These are phyloP conservation scores for Dendrocopos noguchii DNA, from an alignment of 2,113 vertebrate species.

Conservation along the genomic window DNA sequence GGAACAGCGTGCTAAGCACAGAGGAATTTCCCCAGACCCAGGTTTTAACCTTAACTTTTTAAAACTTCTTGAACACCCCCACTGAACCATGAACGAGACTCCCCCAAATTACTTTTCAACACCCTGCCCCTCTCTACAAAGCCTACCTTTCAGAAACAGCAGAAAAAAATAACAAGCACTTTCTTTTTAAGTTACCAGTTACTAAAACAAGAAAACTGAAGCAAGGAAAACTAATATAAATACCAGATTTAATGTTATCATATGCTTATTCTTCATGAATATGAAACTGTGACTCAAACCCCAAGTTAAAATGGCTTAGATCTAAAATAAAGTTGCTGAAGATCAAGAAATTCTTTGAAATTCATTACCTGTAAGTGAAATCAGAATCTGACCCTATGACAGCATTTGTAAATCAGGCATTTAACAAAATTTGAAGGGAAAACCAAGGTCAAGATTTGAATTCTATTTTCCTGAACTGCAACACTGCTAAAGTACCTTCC, in stretches of 20 bases:
- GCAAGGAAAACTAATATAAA: constrained; percentile 22
- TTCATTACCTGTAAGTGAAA: constrained; percentile 24
- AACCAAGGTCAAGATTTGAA: constrained; percentile 23
- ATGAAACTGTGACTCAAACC: constrained; percentile 1
- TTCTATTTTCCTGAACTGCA: background rate
- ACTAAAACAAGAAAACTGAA: background rate
- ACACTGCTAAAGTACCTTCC: background rate
- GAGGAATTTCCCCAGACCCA: background rate
- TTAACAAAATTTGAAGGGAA: constrained; percentile 28
- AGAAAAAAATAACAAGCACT: background rate
- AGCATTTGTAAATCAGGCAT: constrained; percentile 40
- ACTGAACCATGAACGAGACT: background rate
- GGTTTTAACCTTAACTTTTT: background rate
- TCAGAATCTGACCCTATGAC: constrained; percentile 19
- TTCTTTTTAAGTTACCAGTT: background rate
- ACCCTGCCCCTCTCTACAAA: background rate
- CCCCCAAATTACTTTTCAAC: background rate
- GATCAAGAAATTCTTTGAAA: constrained; percentile 21
- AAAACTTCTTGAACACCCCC: background rate
- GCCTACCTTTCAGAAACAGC: background rate
- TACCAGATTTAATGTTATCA: constrained; percentile 1
- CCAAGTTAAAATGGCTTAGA: background rate
- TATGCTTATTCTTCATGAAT: constrained; percentile 14
- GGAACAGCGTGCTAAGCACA: background rate
- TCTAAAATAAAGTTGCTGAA: background rate